phyloP scores from a whole-genome alignment of 2,888 invertebrate genomes.

The Lasioglossum calceatum region DNA sequence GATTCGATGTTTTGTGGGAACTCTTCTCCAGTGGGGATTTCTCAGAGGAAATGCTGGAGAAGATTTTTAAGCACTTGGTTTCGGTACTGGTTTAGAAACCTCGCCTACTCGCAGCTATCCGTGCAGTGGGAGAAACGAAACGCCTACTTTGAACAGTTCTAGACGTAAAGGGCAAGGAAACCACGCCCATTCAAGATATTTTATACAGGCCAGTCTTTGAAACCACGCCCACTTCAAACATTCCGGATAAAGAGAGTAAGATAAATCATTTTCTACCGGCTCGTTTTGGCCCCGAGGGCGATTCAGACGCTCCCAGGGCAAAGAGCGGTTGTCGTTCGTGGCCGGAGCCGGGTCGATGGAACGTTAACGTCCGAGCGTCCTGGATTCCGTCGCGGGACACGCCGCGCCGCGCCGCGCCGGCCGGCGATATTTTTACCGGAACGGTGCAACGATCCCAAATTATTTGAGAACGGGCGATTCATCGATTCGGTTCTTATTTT shows the following conservation, averaged over 20 bases:
- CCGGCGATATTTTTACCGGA: slow-evolving; percentile 5
- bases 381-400: not conserved
- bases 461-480: not conserved
- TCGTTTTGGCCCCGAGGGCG: not conserved
- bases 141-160: not conserved
- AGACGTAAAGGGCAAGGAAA: not conserved
- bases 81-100: not conserved
- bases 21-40: not conserved
- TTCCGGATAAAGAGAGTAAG: no score
- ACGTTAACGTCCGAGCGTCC: slow-evolving; percentile 5
- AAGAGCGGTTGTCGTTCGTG: not conserved
- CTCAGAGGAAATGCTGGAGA: not conserved
- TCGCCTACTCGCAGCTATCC: not conserved
- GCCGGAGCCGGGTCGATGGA: not conserved
- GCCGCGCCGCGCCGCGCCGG: not conserved
- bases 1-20: not conserved
- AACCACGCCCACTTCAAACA: not conserved
- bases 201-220: no score
- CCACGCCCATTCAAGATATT: not conserved
- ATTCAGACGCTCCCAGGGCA: not conserved
- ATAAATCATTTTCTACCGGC: no score
- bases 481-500: slow-evolving; percentile 6
- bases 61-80: not conserved
- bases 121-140: not conserved
- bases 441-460: slow-evolving; percentile 14